Evolutionary conservation across 2,797 vertebrate species (phyloP).

Genomic region (Schizopygopsis pylzovi): DNA sequence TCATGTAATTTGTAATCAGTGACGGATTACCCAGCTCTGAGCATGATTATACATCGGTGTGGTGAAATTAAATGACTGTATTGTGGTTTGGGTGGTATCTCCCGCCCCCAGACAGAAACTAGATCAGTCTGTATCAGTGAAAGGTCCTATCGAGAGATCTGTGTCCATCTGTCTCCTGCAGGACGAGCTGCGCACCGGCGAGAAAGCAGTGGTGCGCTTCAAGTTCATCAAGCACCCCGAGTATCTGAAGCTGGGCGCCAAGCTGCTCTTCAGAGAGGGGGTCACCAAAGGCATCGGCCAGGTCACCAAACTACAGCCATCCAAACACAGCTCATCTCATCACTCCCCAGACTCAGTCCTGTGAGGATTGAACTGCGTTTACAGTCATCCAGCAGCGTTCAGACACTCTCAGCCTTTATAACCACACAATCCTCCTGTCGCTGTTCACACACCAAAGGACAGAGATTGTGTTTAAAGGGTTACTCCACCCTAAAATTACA

Average conservation of each 20-base stretch:
- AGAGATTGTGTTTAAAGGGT: neutral
- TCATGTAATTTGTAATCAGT: no score
- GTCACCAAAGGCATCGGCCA: constrained; percentile 98
- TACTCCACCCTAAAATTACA: no score
- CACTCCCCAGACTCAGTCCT: neutral
- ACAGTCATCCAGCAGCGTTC: neutral
- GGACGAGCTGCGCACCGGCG: constrained; percentile 95
- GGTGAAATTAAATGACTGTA: no score
- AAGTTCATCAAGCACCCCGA: constrained; percentile 98
- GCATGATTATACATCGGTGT: no score
- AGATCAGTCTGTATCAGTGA: no score
- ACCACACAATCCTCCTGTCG: neutral
- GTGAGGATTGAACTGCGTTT: neutral
- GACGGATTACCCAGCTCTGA: no score
- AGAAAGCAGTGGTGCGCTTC: constrained; percentile 95
- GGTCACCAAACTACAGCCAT: constrained; percentile 87
- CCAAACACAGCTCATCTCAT: neutral
- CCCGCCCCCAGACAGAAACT: no score
- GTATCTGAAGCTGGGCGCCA: constrained; percentile 96
- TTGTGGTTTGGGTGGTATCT: no score
- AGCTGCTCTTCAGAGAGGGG: constrained; percentile 95
- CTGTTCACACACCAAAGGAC: neutral
- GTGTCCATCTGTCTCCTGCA: constrained; percentile 60
- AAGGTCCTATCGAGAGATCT: no score
- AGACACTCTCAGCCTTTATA: constrained; percentile 1